Conservation (phyloP, 2,113 vertebrate species). For the pig (Sus scrofa) region DNA sequence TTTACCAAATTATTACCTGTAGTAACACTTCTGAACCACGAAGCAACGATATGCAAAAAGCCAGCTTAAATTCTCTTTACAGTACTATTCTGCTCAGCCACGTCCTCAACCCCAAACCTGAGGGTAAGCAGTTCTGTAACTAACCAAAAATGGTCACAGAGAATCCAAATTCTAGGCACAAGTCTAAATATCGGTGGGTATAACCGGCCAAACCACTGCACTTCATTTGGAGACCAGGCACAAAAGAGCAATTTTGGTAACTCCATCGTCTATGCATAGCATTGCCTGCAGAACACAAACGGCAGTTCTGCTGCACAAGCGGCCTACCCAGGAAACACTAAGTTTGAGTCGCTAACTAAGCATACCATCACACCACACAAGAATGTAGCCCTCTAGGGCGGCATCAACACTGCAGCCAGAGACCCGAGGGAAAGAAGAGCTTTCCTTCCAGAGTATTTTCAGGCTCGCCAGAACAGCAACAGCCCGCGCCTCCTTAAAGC, state of each 20-base stretch:
- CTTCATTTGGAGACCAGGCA: constrained; percentile 43
- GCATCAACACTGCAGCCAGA: not conserved
- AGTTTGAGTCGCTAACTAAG: constrained; percentile 59
- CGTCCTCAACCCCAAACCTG: not conserved
- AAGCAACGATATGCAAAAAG: not conserved
- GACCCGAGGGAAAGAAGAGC: not conserved
- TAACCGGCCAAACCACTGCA: not conserved
- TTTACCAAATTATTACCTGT: not conserved
- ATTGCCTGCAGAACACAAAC: not conserved
- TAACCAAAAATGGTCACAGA: constrained; percentile 62
- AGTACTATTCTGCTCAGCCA: not conserved
- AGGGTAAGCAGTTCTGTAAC: not conserved
- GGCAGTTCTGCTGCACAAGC: not conserved
- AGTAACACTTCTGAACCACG: not conserved
- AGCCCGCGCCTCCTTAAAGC: not conserved
- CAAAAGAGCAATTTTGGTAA: constrained; percentile 56
- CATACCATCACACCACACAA: constrained; percentile 29
- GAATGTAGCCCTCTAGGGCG: constrained; percentile 50
- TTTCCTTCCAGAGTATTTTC: not conserved
- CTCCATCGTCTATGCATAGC: not conserved
- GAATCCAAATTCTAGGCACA: constrained; percentile 49
- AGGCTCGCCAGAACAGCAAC: not conserved
- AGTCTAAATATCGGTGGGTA: not conserved
- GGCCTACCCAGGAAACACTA: constrained; percentile 64
- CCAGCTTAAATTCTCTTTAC: not conserved